These are phyloP conservation scores for Meteorus cinctellus DNA, from an alignment of 2,888 invertebrate species.

Conservation along the genomic window DNA sequence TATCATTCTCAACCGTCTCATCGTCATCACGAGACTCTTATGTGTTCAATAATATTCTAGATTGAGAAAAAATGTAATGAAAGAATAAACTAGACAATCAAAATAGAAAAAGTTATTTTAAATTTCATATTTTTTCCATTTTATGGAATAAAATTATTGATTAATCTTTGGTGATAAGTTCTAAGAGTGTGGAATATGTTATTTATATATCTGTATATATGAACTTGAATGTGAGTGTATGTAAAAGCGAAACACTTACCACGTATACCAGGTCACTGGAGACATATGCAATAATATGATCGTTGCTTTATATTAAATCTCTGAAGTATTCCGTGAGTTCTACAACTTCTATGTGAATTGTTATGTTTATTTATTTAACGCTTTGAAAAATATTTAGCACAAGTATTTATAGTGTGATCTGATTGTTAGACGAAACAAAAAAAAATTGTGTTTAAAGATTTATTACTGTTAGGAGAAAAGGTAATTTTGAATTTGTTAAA, in stretches of 20 bases:
- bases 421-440: neutral
- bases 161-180: too few relatives aligned
- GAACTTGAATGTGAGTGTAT: neutral
- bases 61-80: too few relatives aligned
- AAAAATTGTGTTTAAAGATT: neutral
- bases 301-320: slow-evolving; percentile 5
- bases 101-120: too few relatives aligned
- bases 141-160: too few relatives aligned
- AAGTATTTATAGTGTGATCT: slow-evolving; percentile 4
- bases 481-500: neutral
- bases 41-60: too few relatives aligned
- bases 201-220: neutral
- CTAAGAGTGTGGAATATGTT: neutral
- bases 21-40: too few relatives aligned
- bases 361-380: slow-evolving; percentile 19
- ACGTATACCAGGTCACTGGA: slow-evolving; percentile 19
- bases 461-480: neutral
- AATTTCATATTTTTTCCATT: too few relatives aligned
- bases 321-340: slow-evolving; percentile 6
- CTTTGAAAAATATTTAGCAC: slow-evolving; percentile 18
- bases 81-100: too few relatives aligned
- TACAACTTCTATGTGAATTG: neutral
- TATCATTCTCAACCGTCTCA: neutral
- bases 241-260: neutral
- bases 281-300: slow-evolving; percentile 13